Percentiles rank a stretch among this genome's conserved stretches.
Conservation (phyloP, 2,113 vertebrate genomes). For the Psilopogon haemacephalus region DNA sequence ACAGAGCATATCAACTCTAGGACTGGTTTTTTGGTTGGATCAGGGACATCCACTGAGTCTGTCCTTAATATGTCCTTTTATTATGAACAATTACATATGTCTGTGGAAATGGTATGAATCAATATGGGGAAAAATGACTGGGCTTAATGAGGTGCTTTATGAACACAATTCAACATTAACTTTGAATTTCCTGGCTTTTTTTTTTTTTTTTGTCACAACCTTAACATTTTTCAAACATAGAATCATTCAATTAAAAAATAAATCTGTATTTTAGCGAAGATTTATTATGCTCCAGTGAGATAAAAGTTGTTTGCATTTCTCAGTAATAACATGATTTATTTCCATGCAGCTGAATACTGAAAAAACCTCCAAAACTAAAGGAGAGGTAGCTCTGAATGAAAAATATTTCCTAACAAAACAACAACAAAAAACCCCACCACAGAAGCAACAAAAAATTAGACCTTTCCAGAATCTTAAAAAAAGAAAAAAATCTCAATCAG, state of each 20-base stretch:
- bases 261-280: conserved; percentile 48
- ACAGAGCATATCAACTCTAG: not conserved
- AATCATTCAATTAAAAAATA: conserved; percentile 44
- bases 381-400: not conserved
- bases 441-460: not conserved
- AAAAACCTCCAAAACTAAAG: not conserved
- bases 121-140: not conserved
- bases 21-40: not conserved
- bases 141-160: conserved; percentile 65
- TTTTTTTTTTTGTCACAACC: conserved; percentile 58
- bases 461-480: not conserved
- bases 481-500: not conserved
- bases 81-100: conserved; percentile 21
- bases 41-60: not conserved
- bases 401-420: not conserved
- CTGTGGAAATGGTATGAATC: conserved; percentile 22
- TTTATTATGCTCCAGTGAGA: conserved; percentile 54
- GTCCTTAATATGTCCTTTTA: not conserved
- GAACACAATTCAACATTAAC: conserved; percentile 58
- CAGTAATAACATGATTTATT: conserved; percentile 54
- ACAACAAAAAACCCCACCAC: not conserved
- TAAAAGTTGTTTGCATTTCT: conserved; percentile 56
- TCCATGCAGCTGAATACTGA: not conserved
- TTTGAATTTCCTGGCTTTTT: conserved; percentile 62
- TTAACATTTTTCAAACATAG: conserved; percentile 54